Percentiles rank a stretch among this genome's conserved stretches.
Evolutionary conservation across 2,797 vertebrate genomes (phyloP).

Genomic region (Potorous gilbertii): DNA sequence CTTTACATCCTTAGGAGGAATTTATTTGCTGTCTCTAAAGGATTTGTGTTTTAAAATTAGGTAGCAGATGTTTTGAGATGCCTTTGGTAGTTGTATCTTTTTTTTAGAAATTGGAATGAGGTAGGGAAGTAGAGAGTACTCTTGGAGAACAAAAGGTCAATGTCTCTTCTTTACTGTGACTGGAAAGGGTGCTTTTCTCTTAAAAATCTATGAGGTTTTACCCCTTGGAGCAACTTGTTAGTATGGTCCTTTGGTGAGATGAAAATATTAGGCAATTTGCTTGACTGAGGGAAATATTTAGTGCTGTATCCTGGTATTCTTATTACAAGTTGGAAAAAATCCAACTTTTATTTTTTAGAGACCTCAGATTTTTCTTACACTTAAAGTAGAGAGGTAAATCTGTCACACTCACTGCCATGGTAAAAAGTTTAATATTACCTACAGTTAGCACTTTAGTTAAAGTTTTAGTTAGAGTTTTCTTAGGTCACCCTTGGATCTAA

Average conservation of each 20-base stretch:
- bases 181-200: background rate
- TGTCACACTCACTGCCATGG: background rate
- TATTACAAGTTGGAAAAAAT: background rate
- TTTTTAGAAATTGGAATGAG: background rate
- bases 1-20: background rate
- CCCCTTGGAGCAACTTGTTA: background rate
- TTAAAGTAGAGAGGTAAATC: background rate
- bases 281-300: background rate
- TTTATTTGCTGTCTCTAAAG: background rate
- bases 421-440: background rate
- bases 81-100: background rate
- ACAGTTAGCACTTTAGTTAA: background rate
- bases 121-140: background rate
- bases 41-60: background rate
- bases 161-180: background rate
- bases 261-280: background rate
- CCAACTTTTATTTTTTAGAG: background rate
- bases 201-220: background rate
- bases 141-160: background rate
- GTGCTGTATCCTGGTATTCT: background rate
- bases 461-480: constrained; percentile 7
- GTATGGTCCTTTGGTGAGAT: background rate
- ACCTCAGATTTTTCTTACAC: background rate
- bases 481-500: background rate
- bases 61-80: background rate